Evolutionary conservation across 2,113 vertebrate species (phyloP).

Genomic region (Otolemur garnettii): DNA sequence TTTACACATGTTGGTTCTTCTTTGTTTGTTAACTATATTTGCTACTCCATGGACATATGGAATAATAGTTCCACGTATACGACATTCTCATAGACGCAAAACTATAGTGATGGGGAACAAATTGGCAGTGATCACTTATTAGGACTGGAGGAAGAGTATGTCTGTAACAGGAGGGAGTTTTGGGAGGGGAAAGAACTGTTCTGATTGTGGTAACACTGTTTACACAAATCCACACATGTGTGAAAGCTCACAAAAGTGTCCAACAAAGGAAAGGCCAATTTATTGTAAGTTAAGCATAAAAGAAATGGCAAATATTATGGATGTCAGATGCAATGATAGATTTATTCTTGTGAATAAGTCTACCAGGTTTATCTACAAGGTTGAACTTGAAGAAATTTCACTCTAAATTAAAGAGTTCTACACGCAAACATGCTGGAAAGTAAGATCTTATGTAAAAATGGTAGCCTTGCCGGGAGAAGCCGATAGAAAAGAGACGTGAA

Average conservation of each 20-base stretch:
- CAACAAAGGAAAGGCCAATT: not conserved
- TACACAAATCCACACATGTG: not conserved
- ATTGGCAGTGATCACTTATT: not conserved
- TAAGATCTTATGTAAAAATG: not conserved
- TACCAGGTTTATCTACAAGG: not conserved
- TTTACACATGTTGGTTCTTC: too few relatives aligned
- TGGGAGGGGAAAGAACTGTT: not conserved
- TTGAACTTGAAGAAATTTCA: conserved; percentile 15
- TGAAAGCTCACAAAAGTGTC: not conserved
- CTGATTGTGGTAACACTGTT: not conserved
- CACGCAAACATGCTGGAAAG: not conserved
- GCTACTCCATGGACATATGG: too few relatives aligned
- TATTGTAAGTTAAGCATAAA: not conserved
- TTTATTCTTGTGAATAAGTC: not conserved
- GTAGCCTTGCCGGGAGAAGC: not conserved
- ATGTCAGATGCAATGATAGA: not conserved
- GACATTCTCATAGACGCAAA: not conserved
- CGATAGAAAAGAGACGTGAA: not conserved
- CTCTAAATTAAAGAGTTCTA: not conserved
- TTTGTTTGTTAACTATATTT: too few relatives aligned
- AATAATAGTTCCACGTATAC: not conserved
- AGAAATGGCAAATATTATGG: not conserved
- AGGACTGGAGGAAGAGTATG: not conserved
- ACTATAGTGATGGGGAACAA: not conserved
- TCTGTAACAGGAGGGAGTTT: too few relatives aligned